phyloP scores from a whole-genome alignment of 1,140 invertebrate species.

The Uloborus diversus region DNA sequence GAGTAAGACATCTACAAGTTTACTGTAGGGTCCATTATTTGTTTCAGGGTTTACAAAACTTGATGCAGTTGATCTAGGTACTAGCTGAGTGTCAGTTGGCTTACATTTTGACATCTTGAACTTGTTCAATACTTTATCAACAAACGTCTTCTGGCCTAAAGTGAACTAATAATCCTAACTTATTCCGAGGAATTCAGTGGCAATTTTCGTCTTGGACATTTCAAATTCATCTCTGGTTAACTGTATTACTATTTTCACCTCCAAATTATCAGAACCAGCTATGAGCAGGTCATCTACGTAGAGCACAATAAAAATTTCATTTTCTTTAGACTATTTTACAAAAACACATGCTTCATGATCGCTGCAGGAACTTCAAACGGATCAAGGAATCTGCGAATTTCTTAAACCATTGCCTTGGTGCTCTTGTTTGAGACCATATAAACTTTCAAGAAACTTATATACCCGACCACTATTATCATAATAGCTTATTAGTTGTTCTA shows the following conservation, averaged over 20 bases:
- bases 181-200: slow-evolving; percentile 18
- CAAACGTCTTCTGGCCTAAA: background rate
- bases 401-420: slow-evolving; percentile 26
- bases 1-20: too few species aligned
- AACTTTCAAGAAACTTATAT: slow-evolving; percentile 47
- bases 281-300: slow-evolving; percentile 26
- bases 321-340: background rate
- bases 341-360: slow-evolving; percentile 5
- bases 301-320: slow-evolving; percentile 6
- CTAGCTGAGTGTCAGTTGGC: background rate
- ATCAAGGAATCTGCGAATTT: slow-evolving; percentile 28
- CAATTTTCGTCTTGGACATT: slow-evolving; percentile 12
- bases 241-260: slow-evolving; percentile 8
- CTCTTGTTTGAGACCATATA: slow-evolving; percentile 60
- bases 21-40: too few species aligned
- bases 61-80: too few species aligned
- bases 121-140: background rate
- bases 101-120: slow-evolving; percentile 6
- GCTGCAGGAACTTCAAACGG: background rate
- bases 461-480: slow-evolving; percentile 22
- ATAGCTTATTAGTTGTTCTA: slow-evolving; percentile 61
- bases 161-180: background rate
- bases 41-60: too few species aligned
- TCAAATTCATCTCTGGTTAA: slow-evolving; percentile 2
- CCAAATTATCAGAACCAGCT: slow-evolving; percentile 5